These are phyloP conservation scores for Osmoderma eremita DNA, from an alignment of 2,888 invertebrate species.

Conservation along the genomic window DNA sequence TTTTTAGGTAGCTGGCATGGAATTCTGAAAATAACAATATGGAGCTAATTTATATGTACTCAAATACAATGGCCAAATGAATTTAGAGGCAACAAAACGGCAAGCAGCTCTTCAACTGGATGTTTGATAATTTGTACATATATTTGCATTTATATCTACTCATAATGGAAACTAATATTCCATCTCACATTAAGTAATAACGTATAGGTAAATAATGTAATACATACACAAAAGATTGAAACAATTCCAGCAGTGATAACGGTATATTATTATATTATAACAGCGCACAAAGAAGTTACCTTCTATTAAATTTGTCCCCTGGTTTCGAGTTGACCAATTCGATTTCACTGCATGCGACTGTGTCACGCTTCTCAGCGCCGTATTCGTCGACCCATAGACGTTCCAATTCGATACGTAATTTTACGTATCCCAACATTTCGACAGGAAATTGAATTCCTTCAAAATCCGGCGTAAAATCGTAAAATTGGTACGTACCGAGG, in stretches of 20 bases:
- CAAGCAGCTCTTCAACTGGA: too few relatives aligned
- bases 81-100: too few relatives aligned
- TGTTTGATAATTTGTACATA: too few relatives aligned
- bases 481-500: constrained; percentile 41
- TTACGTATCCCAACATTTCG: constrained; percentile 43
- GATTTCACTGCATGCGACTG: constrained; percentile 35
- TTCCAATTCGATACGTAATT: constrained; percentile 41
- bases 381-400: constrained; percentile 22
- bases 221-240: constrained; percentile 16
- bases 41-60: too few relatives aligned
- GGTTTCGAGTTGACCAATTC: constrained; percentile 31
- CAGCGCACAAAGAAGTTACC: constrained; percentile 13
- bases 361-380: constrained; percentile 21
- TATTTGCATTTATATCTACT: too few relatives aligned
- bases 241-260: background rate
- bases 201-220: constrained; percentile 10
- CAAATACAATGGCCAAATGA: too few relatives aligned
- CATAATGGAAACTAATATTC: too few relatives aligned
- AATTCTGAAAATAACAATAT: too few relatives aligned
- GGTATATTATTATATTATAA: constrained; percentile 8
- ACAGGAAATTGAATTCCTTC: constrained; percentile 43
- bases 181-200: too few relatives aligned
- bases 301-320: constrained; percentile 25
- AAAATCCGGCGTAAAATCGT: constrained; percentile 42
- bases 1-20: too few relatives aligned